Percentiles rank a stretch among this genome's conserved stretches.
These are phyloP conservation scores for Eustalomyia histrio DNA, from an alignment of 2,888 invertebrate species.

Conservation along the genomic window DNA sequence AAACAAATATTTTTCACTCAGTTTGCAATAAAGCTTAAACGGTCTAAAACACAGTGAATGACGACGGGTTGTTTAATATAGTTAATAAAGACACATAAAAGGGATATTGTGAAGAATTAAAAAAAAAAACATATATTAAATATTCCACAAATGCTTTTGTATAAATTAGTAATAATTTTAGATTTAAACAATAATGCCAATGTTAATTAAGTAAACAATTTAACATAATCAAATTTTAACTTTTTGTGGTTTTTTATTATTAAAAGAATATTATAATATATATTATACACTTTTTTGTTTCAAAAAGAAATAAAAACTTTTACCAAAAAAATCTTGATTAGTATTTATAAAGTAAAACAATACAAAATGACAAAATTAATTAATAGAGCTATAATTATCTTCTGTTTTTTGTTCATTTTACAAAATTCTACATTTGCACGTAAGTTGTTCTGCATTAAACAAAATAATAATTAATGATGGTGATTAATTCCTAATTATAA, in stretches of 20 bases:
- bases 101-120: constrained; percentile 47
- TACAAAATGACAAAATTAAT: constrained; percentile 46
- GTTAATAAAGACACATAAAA: constrained; percentile 18
- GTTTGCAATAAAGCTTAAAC: constrained; percentile 52
- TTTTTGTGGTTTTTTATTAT: too few species aligned
- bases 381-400: constrained; percentile 15
- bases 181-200: not conserved
- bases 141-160: constrained; percentile 1
- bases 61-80: constrained; percentile 14
- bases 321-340: not conserved
- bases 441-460: constrained; percentile 33
- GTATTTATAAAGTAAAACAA: not conserved
- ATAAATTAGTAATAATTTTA: constrained; percentile 25
- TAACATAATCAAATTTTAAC: too few species aligned
- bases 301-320: too few species aligned
- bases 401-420: constrained; percentile 29
- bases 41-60: constrained; percentile 25
- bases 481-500: not conserved
- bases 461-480: not conserved
- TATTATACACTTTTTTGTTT: too few species aligned
- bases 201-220: constrained; percentile 32
- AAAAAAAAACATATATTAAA: constrained; percentile 27
- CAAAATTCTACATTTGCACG: constrained; percentile 44
- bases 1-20: constrained; percentile 47
- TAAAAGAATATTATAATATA: too few species aligned